phyloP scores from a whole-genome alignment of 2,113 vertebrate genomes.

The Leptobrachium ailaonicum region DNA sequence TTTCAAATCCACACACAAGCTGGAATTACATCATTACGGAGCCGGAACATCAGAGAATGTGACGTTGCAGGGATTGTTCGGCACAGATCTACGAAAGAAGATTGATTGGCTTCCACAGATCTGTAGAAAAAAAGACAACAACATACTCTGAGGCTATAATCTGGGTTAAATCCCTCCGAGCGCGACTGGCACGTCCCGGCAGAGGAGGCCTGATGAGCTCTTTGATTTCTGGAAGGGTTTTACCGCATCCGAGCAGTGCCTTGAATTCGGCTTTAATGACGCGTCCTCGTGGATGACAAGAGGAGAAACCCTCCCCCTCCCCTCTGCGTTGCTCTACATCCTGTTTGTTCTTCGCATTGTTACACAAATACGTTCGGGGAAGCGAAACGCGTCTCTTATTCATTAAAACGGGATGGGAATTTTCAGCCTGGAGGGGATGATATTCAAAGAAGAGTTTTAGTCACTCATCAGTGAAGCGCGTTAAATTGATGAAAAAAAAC shows the following conservation, averaged over 20 bases:
- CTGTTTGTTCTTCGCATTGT: neutral
- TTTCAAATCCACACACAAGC: neutral
- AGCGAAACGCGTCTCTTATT: neutral
- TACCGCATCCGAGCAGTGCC: slow-evolving; percentile 34
- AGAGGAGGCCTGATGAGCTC: neutral
- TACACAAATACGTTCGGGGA: neutral
- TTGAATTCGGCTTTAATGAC: neutral
- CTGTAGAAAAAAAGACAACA: neutral
- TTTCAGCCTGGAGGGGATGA: too few species aligned
- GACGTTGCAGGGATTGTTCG: fast-evolving
- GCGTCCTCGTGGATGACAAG: neutral
- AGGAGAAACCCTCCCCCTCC: neutral
- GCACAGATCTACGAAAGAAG: neutral
- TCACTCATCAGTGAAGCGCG: too few species aligned
- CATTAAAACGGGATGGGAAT: neutral
- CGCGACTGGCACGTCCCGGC: slow-evolving; percentile 50
- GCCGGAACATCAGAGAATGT: neutral
- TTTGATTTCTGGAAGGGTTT: slow-evolving; percentile 35
- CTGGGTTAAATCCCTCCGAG: slow-evolving; percentile 15
- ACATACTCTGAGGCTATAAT: slow-evolving; percentile 16
- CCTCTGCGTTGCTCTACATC: neutral
- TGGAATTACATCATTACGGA: neutral
- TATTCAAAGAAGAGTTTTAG: too few species aligned
- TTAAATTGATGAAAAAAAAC: too few species aligned
- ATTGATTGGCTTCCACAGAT: neutral